Evolutionary conservation across 2,888 invertebrate genomes (phyloP).

Genomic region (Cheilosia vulpina): DNA sequence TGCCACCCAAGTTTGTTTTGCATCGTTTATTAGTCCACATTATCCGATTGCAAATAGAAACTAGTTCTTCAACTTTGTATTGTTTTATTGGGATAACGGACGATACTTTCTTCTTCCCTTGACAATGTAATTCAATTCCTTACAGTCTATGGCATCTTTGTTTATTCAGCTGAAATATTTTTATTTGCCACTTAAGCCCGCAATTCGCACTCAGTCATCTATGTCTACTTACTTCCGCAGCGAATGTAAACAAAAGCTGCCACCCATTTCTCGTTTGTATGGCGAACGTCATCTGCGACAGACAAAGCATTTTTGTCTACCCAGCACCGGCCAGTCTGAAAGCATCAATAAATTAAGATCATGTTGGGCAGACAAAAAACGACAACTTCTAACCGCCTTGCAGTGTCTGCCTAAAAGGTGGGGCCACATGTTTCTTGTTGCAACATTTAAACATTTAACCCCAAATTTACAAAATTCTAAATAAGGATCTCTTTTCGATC

Average conservation of each 20-base stretch:
- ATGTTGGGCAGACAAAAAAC: slow-evolving; percentile 14
- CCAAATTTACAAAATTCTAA: not conserved
- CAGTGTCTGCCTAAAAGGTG: slow-evolving; percentile 3
- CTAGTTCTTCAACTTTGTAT: too few relatives aligned
- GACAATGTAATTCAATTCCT: not conserved
- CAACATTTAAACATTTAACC: not conserved
- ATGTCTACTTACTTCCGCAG: not conserved
- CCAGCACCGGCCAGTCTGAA: slow-evolving; percentile 1
- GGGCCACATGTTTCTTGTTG: not conserved
- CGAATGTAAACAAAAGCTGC: not conserved
- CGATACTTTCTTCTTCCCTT: not conserved
- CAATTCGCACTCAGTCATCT: slow-evolving; percentile 2
- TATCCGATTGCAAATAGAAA: too few relatives aligned
- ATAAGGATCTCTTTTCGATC: not conserved
- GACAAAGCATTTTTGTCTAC: slow-evolving; percentile 12
- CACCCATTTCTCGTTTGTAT: not conserved
- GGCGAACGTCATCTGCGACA: not conserved
- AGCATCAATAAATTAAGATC: slow-evolving; percentile 48
- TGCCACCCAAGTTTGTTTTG: too few relatives aligned
- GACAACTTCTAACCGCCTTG: not conserved
- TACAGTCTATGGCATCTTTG: not conserved
- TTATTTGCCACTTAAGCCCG: not conserved
- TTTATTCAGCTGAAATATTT: not conserved
- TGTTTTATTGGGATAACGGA: not conserved
- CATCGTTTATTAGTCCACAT: too few relatives aligned